Base-by-base conservation (phyloP, 1,140 invertebrate genomes). In the Drosophila triauraria region DNA sequence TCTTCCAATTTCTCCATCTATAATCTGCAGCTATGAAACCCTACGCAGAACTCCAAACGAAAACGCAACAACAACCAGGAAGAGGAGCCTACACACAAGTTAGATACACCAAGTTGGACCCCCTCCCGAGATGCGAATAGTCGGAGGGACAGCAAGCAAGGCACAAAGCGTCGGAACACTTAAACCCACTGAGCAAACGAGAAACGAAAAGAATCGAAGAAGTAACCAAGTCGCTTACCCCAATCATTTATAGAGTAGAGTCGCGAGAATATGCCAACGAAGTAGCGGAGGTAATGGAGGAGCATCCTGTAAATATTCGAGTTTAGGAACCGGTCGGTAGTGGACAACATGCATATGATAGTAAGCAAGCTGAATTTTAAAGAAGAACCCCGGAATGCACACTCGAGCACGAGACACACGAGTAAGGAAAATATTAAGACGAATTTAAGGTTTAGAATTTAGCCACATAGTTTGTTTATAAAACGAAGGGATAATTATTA, bases 401-500 rank as follows among this genome's bases (percentile, higher is more conserved):
- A 25, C 43, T 59, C 43, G 38, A 54, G 78, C 53, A 72, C 53
- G 15, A 71, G 20, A 30, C 58, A 68, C 40, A 65, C 44, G 68
- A 72, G 63, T 59, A 71, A 69, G 17, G 63, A 69, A 72, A 78
- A 71, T 61, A 76, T 65, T 78, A 78, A 80, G 80, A 88, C 85
- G 85, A 88, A 88, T 88, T 88, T 88, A 88, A 90, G 85, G 70
- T 85, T 53, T 91, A 88, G 85, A 82, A 79, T 88, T 88, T 90
- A 85, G 81, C 85, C 56, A 90, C 70, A 88, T 63, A 85, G 75
- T 78, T 90, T 88, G 81, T 85, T 88, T 88, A 85, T 85, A 90
- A 91, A 90, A 90, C 78, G 77, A 78, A 87, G 65, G 64, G 44
- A 63, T 60, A 72, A 54, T 60, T 63, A 71, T 44, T 78, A 60